Percentiles rank a stretch among this genome's conserved stretches.
Conservation (phyloP, 2,888 invertebrate species). For the Eilema griseolum region DNA sequence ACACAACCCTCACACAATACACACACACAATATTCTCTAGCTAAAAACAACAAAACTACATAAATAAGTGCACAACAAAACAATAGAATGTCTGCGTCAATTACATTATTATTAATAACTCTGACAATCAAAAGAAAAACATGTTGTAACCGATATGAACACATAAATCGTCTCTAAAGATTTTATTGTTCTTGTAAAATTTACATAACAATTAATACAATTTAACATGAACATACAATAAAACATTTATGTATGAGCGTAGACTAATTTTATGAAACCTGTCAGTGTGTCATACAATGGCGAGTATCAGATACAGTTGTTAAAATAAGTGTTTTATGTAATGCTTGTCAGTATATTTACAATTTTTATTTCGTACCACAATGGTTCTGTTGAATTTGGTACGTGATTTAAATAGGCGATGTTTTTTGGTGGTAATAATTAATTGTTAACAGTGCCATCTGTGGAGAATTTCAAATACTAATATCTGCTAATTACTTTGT, state of each 20-base stretch:
- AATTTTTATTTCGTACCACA: conserved; percentile 29
- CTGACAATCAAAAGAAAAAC: conserved; percentile 57
- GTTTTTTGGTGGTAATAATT: conserved; percentile 14
- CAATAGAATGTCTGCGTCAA: conserved; percentile 58
- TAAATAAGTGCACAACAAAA: conserved; percentile 31
- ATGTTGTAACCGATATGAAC: conserved; percentile 53
- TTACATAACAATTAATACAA: conserved; percentile 62
- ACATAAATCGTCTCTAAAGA: conserved; percentile 60
- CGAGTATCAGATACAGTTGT: conserved; percentile 51
- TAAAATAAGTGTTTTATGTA: conserved; percentile 42
- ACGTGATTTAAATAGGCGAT: conserved; percentile 13
- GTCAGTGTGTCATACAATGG: conserved; percentile 46
- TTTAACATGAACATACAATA: conserved; percentile 54
- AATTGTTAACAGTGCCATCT: conserved; percentile 23
- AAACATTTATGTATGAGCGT: conserved; percentile 56
- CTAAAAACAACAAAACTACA: conserved; percentile 27
- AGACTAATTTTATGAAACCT: conserved; percentile 67
- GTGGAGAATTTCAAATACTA: conserved; percentile 1
- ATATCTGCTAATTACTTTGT: not conserved
- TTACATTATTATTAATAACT: conserved; percentile 65
- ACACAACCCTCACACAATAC: not conserved
- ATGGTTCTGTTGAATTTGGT: not conserved
- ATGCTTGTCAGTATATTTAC: conserved; percentile 53
- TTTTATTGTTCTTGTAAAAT: conserved; percentile 54
- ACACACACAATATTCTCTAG: not conserved